Percentiles rank a stretch among this genome's conserved stretches.
Evolutionary conservation across 1,140 invertebrate genomes (phyloP).

Genomic region (Portunus trituberculatus): DNA sequence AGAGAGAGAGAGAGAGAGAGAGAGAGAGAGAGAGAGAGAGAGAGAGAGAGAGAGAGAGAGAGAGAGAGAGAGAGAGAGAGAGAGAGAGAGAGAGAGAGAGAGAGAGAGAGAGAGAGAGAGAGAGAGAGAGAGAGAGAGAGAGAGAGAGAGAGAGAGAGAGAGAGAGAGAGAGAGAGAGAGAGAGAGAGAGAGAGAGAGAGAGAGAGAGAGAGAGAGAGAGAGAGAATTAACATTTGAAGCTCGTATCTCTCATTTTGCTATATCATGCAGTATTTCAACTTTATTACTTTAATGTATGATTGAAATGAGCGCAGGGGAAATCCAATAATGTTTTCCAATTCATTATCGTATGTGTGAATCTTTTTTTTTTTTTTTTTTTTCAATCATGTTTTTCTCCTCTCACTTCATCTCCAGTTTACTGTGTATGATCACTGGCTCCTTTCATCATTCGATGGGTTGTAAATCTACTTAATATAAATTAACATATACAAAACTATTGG

Average conservation of each 20-base stretch:
- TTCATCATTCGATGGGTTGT: no score
- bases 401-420: no score
- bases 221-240: not conserved
- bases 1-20: not conserved
- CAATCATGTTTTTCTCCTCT: no score
- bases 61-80: not conserved
- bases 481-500: no score
- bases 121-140: not conserved
- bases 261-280: no score
- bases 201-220: not conserved
- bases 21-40: conserved; percentile 24
- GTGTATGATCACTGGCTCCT: no score
- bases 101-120: not conserved
- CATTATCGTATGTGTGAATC: not conserved
- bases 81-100: not conserved
- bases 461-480: no score
- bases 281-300: no score
- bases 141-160: not conserved
- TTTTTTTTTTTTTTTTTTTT: not conserved
- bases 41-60: no score
- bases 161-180: not conserved
- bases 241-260: no score
- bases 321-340: not conserved
- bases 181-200: not conserved
- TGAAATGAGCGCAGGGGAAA: no score